Base-by-base conservation (phyloP, 2,888 invertebrate genomes). In the Epirrita christyi region DNA sequence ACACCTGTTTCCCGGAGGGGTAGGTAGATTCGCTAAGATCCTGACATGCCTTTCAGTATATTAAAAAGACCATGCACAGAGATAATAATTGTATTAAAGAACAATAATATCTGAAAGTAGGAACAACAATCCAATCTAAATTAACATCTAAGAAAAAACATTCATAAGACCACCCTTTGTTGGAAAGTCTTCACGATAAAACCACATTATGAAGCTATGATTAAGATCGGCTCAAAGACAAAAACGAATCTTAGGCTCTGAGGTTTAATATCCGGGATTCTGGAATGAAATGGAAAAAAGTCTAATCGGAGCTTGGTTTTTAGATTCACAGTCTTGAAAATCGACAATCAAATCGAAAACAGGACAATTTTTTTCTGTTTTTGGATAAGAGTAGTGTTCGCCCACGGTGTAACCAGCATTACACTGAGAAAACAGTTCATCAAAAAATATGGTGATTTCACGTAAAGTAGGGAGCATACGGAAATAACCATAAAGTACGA, bases 221-320 rank as follows among this genome's bases (percentile, higher is more conserved):
- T 64, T 61, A 61, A 53, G 59, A 61, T 61, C 52, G 44, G 40
- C 62, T 53, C 54, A 57, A 59, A 61, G 57, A 64, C 61, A 62
- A 54, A 61, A 59, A 47, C 56, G 52, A 57, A 56, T 59, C 45
- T 32, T 34, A 27, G 34, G 32, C 32, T 36, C 34, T 45, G 44
- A 38, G 37, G 59, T 54, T 59, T 63, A 63, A 63, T 63, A 63
- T 63, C 62, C 62, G 62, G 61, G 41, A 40, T 57, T 52, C 53
- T 29, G 56, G 58, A 53, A 55, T 48, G 52, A 62, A 62, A 56
- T 48, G 55, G 51, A 48, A 55, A 59, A 54, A 40, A 44, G 37
- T 50, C 55, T 47, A 44, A 32, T 32, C 46, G 55, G 9, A 9
- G 32, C 32, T 32, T 32, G 32, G 28, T 2, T 29, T 29, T 29